Base-by-base conservation (phyloP, 2,888 invertebrate species). In the Pegoplata infirma region DNA sequence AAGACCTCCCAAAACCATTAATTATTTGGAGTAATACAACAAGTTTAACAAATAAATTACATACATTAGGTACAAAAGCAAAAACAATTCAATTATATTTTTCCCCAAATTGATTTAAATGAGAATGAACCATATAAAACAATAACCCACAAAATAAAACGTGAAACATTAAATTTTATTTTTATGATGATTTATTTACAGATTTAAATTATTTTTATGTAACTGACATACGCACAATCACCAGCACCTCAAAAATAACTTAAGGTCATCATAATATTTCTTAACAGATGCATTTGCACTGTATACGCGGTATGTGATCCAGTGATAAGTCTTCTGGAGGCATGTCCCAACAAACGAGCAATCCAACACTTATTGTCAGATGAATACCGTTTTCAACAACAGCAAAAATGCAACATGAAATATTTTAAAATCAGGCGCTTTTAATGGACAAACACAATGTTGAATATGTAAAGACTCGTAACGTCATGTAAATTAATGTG, bases 81-180 rank as follows among this genome's bases (percentile, higher is more conserved):
- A 51, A 73, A 63, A 73, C 14, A 77, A 64, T 73, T 64, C 68
- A 73, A 77, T 73, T 68, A 77, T 36, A 25, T 36, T 56, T 63
- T 5, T 36, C 19, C 28, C 14, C 14, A 68, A 73, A 78, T 74
- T 78, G 73, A 73, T 68, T 73, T 69, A 78, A 69, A 74, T 74
- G 47, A 74, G 64, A 58, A 46, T 7, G 25, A 47, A 47, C 17
- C 21, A 59, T 32, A 51, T 12, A 44, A 58, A 46, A 46, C 2
- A 14, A 14, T 74, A 40, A 61, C 16, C 55, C 21, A 36, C 14
- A 14, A 17, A 59, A 47, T 21, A 49, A 59, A 71, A 66, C 25
- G 55, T 55, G 47, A 66, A 67, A 55, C 36, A 28, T 67, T 58
- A 67, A 72, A 49, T 71, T 56, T 32, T 19, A 68, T 67, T 51